Evolutionary conservation across 2,888 invertebrate species (phyloP), one percentile per base, ranked within the genome.

Genomic region (Eupithecia vulgata): DNA sequence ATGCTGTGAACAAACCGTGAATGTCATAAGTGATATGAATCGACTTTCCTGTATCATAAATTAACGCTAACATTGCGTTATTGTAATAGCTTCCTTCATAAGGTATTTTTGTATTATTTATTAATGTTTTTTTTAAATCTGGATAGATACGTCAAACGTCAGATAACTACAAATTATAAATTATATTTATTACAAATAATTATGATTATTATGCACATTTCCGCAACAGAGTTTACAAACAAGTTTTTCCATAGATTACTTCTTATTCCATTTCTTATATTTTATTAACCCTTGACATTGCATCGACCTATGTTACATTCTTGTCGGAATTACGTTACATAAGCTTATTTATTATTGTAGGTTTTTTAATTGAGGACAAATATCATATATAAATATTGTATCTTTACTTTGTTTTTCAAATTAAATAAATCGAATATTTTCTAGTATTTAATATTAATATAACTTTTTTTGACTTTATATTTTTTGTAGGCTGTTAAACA

Each of bases 11-110:
- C 70, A 70, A 57, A 35, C 48, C 72, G 62, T 73, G 64, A 72
- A 66, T 74, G 68, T 72, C 52, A 72, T 70, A 72, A 73, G 67
- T 68, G 75, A 74, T 74, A 67, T 25, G 67, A 57, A 69, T 73
- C 69, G 35, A 40, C 75, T 72, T 71, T 75, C 67, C 70, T 73
- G 74, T 57, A 48, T 76, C 48, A 76, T 77, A 75, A 75, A 75
- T 77, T 67, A 71, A 7, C 35, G 48, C 57, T 70, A 75, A 57
- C 52, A 74, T 72, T 74, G 42, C 66, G 68, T 71, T 75, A 68
- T 72, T 71, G 62, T 66, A 48, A 69, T 68, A 66, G 68, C 70
- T 77, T 79, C 74, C 73, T 68, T 68, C 42, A 61, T 57, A 15
- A 37, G 59, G 34, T 64, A 37, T 62, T 74, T 64, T 72, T 70